Base-by-base conservation (phyloP, 2,797 vertebrate genomes). In the Coregonus sp. region DNA sequence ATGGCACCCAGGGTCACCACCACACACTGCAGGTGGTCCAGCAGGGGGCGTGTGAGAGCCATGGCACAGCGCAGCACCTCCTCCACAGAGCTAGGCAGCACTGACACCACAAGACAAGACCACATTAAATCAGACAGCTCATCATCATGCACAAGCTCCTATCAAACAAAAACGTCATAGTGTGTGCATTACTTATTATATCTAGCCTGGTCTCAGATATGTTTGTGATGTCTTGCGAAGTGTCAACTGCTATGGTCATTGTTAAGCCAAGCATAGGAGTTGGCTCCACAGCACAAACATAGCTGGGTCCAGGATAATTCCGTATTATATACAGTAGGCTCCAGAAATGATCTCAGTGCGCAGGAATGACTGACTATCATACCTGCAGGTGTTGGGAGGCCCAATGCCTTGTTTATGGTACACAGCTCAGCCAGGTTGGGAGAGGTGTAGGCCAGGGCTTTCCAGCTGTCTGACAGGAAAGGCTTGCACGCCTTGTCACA, bases 401-500 rank as follows among this genome's bases (percentile, higher is more conserved):
- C 94, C 0, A 98, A 91, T 2, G 93, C 93, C 91, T 70, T 90
- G 77, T 93, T 97, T 91, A 98, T 97, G 76, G 94, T 91, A 86
- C 86, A 88, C 73, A 98, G 86, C 85, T 98, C 97, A 68, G 87
- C 87, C 82, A 98, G 86, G 81, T 97, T 98, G 82, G 97, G 97
- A 35, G 96, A 97, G 35, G 94, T 92, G 86, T 94, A 97, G 0
- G 92, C 90, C 74, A 98, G 90, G 4, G 88, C 90, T 88, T 94
- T 97, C 96, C 97, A 98, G 90, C 95, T 94, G 33, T 96, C 94
- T 31, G 96, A 96, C 75, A 95, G 87, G 85, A 98, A 98, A 0
- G 97, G 96, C 89, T 97, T 98, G 20, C 92, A 89, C 29, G 96
- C 96, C 82, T 96, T 97, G 82, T 95, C 93, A 81, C 90, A 86